A percentile compares a stretch with the other conserved stretches of the same genome.
Conservation (phyloP, 2,888 invertebrate species). For the Chelonus formosanus region DNA sequence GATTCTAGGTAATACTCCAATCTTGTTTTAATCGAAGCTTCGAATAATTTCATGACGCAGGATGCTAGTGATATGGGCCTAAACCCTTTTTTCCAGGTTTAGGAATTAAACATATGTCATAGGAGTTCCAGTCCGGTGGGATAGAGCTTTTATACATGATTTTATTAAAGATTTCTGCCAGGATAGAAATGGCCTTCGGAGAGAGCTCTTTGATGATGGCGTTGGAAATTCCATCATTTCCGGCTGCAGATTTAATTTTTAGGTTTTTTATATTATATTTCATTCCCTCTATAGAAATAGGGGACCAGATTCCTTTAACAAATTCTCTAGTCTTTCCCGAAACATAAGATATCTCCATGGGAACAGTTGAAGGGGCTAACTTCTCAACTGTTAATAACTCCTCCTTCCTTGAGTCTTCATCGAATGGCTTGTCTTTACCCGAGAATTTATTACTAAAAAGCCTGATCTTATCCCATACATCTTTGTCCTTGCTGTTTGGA, state of each 20-base stretch:
- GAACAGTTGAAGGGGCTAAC: slow-evolving; percentile 5
- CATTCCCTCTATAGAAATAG: slow-evolving; percentile 12
- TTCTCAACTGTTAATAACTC: slow-evolving; percentile 5
- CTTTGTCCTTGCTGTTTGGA: slow-evolving; percentile 2
- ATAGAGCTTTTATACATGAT: too few relatives aligned
- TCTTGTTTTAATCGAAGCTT: too few relatives aligned
- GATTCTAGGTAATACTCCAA: too few relatives aligned
- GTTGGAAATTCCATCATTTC: not conserved
- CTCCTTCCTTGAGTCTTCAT: not conserved
- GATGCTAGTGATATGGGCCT: too few relatives aligned
- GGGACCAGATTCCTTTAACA: slow-evolving; percentile 15
- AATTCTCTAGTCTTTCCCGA: not conserved
- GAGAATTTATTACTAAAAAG: not conserved
- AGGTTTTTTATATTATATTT: slow-evolving; percentile 1
- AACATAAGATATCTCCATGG: slow-evolving; percentile 2
- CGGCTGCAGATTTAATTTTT: slow-evolving; percentile 22
- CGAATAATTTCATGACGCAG: too few relatives aligned
- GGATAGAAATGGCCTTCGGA: too few relatives aligned
- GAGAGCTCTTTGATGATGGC: too few relatives aligned
- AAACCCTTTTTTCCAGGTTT: too few relatives aligned
- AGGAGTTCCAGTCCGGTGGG: too few relatives aligned
- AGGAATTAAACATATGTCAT: too few relatives aligned
- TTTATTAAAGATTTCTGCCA: too few relatives aligned
- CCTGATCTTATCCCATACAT: slow-evolving; percentile 14
- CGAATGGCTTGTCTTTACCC: not conserved